A percentile compares a stretch with the other conserved stretches of the same genome.
These are phyloP conservation scores for Drosophila willistoni DNA, from an alignment of 1,140 invertebrate genomes.

Conservation along the genomic window DNA sequence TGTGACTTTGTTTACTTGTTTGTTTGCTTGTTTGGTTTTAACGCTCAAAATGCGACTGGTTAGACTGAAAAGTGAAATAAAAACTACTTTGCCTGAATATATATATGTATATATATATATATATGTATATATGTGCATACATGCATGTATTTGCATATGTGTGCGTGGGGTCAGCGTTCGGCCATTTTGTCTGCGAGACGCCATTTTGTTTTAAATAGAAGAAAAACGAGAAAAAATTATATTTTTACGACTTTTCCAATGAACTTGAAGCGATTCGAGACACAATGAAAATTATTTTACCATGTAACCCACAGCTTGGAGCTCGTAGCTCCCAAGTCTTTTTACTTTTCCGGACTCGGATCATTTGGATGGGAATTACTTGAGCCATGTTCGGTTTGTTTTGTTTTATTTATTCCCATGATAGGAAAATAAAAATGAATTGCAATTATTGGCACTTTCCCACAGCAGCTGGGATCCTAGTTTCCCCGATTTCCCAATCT, in stretches of 20 bases:
- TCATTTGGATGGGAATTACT: too few relatives aligned
- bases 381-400: too few relatives aligned
- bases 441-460: constrained; percentile 42
- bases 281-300: not conserved
- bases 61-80: constrained; percentile 37
- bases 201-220: constrained; percentile 59
- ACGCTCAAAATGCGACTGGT: constrained; percentile 67
- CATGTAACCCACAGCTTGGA: too few relatives aligned
- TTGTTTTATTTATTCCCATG: not conserved
- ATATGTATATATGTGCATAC: constrained; percentile 6
- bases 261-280: too few relatives aligned
- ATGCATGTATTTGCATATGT: constrained; percentile 1
- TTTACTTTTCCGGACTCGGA: too few relatives aligned
- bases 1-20: constrained; percentile 64
- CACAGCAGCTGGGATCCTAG: constrained; percentile 57
- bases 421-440: not conserved
- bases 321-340: too few relatives aligned
- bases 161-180: constrained; percentile 65
- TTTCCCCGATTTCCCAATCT: constrained; percentile 13
- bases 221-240: not conserved
- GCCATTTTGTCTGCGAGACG: constrained; percentile 31
- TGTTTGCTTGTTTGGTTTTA: constrained; percentile 73
- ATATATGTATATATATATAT: constrained; percentile 21
- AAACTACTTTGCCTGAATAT: constrained; percentile 24
- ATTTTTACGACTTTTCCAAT: not conserved